phyloP scores from a whole-genome alignment of 2,797 vertebrate genomes.

The Myiothlypis coronata region DNA sequence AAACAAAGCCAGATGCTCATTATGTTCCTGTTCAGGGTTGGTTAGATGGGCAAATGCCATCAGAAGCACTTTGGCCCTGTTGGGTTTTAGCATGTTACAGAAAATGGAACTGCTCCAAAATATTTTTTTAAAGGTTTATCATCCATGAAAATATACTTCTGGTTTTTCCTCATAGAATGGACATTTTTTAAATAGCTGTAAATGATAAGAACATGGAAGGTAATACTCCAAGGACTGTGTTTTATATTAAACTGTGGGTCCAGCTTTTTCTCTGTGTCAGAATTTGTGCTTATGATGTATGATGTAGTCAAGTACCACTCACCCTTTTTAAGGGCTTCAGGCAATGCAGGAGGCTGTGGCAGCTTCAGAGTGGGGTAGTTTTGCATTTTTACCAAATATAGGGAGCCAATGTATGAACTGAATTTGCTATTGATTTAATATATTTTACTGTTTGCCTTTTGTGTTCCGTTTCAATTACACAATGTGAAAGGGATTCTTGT shows the following conservation, averaged over 20 bases:
- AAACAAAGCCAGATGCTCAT: conserved; percentile 68
- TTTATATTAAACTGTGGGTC: background rate
- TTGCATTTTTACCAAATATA: background rate
- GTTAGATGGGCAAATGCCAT: conserved; percentile 62
- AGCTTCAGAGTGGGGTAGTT: background rate
- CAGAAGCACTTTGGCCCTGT: conserved; percentile 26
- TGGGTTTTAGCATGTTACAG: conserved; percentile 12
- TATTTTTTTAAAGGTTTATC: background rate
- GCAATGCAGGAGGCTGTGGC: background rate
- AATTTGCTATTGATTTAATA: background rate
- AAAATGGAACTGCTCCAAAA: conserved; percentile 16
- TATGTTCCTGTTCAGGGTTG: conserved; percentile 52
- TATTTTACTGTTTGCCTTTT: background rate
- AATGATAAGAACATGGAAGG: background rate
- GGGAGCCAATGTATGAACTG: background rate
- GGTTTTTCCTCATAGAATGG: background rate
- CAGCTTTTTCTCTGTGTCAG: background rate
- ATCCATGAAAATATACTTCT: background rate
- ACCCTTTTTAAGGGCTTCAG: background rate
- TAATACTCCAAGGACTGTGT: background rate
- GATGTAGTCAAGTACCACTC: background rate
- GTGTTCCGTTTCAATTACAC: background rate
- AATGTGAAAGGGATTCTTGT: background rate
- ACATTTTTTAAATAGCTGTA: background rate
- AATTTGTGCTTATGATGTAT: background rate